Percentiles rank a stretch among this genome's conserved stretches.
These are phyloP conservation scores for Acronicta alni DNA, from an alignment of 2,888 invertebrate genomes.

Conservation along the genomic window DNA sequence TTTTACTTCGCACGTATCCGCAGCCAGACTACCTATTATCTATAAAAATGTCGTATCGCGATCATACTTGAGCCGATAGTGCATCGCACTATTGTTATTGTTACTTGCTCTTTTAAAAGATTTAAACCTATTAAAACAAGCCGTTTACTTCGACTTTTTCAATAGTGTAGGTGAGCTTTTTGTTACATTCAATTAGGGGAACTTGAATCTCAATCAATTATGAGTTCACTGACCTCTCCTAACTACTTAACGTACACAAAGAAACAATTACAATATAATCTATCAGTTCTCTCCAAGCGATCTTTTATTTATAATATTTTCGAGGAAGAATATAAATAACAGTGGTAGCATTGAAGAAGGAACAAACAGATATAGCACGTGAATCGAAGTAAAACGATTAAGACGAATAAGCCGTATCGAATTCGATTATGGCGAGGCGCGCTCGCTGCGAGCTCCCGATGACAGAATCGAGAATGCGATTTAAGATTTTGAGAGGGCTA, in stretches of 20 bases:
- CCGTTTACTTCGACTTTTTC: conserved; percentile 1
- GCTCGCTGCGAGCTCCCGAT: conserved; percentile 69
- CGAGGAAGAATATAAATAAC: conserved; percentile 50
- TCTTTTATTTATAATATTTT: conserved; percentile 51
- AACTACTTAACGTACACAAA: conserved; percentile 35
- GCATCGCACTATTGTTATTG: conserved; percentile 41
- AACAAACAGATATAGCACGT: conserved; percentile 63
- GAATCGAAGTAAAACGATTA: conserved; percentile 70
- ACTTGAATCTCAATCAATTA: conserved; percentile 26
- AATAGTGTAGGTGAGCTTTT: conserved; percentile 8
- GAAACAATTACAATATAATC: conserved; percentile 26
- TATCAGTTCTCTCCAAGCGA: conserved; percentile 31
- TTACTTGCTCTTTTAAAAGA: conserved; percentile 5
- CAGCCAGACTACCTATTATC: conserved; percentile 58
- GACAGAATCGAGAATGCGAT: conserved; percentile 76
- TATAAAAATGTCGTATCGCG: conserved; percentile 52
- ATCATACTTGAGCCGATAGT: conserved; percentile 37
- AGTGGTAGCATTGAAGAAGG: conserved; percentile 41
- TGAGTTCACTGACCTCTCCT: conserved; percentile 32
- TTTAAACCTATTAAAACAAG: conserved; percentile 5
- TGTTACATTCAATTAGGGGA: not conserved
- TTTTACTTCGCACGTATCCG: conserved; percentile 74
- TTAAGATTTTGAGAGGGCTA: conserved; percentile 80
- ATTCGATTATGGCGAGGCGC: conserved; percentile 67
- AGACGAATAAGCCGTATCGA: conserved; percentile 73